A percentile compares a stretch with the other conserved stretches of the same genome.
Conservation (phyloP, 2,113 vertebrate species). For the Pipra filicauda region DNA sequence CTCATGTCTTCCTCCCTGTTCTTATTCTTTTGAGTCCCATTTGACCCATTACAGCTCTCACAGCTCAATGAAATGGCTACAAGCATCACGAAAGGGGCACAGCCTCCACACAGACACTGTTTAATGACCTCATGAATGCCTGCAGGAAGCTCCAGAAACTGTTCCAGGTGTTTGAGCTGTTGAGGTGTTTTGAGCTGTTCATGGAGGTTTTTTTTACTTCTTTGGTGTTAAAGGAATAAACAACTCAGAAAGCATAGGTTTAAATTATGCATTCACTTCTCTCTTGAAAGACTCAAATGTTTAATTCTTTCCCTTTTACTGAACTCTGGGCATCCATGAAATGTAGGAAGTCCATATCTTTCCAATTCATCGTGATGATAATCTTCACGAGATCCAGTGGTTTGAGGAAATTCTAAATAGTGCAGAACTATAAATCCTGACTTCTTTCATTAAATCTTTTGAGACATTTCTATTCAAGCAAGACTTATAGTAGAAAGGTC, state of each 20-base stretch:
- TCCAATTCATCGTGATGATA: not conserved
- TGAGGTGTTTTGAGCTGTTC: not conserved
- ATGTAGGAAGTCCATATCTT: not conserved
- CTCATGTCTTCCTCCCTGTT: not conserved
- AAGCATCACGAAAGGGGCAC: not conserved
- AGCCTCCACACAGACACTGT: not conserved
- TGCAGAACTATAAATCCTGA: not conserved
- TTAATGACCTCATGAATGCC: not conserved
- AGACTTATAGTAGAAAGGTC: not conserved
- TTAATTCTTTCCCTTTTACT: not conserved
- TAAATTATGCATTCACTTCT: not conserved
- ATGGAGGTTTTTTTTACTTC: not conserved
- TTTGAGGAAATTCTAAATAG: not conserved
- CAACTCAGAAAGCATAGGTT: not conserved
- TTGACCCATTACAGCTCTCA: not conserved
- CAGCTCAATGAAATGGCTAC: not conserved
- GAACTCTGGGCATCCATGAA: rapidly evolving
- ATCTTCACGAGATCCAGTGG: not conserved
- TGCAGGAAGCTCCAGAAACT: not conserved
- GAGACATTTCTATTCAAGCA: not conserved
- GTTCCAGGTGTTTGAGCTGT: not conserved
- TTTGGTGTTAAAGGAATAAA: not conserved
- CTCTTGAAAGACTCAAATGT: not conserved
- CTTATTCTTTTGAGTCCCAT: not conserved
- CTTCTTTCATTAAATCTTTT: not conserved